Evolutionary conservation across 23 tunicate species (phyloP).

Genomic region (Ascidia mentula): DNA sequence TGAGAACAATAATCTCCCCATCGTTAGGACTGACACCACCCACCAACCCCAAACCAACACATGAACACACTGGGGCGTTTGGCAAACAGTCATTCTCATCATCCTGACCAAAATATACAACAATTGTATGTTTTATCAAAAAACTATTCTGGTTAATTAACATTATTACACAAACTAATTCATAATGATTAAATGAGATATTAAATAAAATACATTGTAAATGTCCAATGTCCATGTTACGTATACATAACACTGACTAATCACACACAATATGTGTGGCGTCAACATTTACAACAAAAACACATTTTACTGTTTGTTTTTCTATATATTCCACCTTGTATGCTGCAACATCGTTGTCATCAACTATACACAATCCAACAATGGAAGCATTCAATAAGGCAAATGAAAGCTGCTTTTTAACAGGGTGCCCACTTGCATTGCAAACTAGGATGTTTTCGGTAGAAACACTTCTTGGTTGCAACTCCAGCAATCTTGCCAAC

Average conservation of each 20-base stretch:
- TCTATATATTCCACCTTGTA: conserved; percentile 6
- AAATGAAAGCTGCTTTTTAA: conserved; percentile 14
- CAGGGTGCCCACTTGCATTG: conserved; percentile 29
- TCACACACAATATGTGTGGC: too few relatives aligned
- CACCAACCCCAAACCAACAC: conserved; percentile 65
- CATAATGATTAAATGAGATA: too few relatives aligned
- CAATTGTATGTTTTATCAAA: not conserved
- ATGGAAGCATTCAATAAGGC: conserved; percentile 46
- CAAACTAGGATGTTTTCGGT: conserved; percentile 15
- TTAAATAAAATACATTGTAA: too few relatives aligned
- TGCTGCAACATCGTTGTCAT: not conserved
- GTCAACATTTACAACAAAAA: too few relatives aligned
- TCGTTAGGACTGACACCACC: conserved; percentile 54
- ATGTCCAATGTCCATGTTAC: too few relatives aligned
- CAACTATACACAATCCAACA: conserved; percentile 44
- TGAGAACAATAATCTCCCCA: conserved; percentile 14
- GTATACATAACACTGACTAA: too few relatives aligned
- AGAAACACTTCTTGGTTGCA: conserved; percentile 7
- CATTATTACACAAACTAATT: not conserved
- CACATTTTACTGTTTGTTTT: too few relatives aligned
- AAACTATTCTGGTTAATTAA: not conserved
- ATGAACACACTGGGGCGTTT: conserved; percentile 27
- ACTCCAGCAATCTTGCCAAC: not conserved
- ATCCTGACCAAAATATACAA: not conserved
- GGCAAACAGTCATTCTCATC: not conserved